Evolutionary conservation across 2,888 invertebrate genomes (phyloP).

Genomic region (Patella caerulea): DNA sequence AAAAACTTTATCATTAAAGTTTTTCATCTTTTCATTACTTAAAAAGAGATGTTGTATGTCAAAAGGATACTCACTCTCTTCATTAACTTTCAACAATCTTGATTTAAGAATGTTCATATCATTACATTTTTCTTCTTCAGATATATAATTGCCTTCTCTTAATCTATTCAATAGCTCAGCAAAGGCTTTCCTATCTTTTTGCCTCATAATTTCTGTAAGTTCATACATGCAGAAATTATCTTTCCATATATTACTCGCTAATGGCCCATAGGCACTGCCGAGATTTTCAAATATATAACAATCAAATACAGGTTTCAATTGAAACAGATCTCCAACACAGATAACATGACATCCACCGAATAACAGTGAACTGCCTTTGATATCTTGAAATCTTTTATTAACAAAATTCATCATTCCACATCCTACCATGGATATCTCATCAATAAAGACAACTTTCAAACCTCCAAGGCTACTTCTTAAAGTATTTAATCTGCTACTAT

Average conservation of each 20-base stretch:
- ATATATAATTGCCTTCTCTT: conserved; percentile 33
- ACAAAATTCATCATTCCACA: conserved; percentile 29
- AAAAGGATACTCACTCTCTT: neutral
- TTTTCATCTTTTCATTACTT: neutral
- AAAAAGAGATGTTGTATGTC: neutral
- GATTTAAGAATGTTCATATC: neutral
- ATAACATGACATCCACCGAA: too few species aligned
- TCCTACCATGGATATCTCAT: conserved; percentile 45
- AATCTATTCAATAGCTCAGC: conserved; percentile 43
- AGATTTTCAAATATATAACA: too few species aligned
- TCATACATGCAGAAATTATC: conserved; percentile 37
- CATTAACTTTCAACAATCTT: neutral
- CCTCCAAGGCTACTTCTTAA: conserved; percentile 11
- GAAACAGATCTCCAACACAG: too few species aligned
- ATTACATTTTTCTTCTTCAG: neutral
- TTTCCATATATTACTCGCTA: conserved; percentile 11
- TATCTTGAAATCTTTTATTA: conserved; percentile 14
- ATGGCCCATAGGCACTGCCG: conserved; percentile 20
- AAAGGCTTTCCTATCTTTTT: conserved; percentile 39
- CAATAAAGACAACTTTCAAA: conserved; percentile 35
- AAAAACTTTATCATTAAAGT: neutral
- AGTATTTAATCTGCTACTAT: conserved; percentile 17
- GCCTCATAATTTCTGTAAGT: conserved; percentile 18
- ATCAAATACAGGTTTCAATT: too few species aligned
- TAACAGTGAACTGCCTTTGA: too few species aligned